Conservation (phyloP, 2,888 invertebrate species). For the Athrips mouffetella region DNA sequence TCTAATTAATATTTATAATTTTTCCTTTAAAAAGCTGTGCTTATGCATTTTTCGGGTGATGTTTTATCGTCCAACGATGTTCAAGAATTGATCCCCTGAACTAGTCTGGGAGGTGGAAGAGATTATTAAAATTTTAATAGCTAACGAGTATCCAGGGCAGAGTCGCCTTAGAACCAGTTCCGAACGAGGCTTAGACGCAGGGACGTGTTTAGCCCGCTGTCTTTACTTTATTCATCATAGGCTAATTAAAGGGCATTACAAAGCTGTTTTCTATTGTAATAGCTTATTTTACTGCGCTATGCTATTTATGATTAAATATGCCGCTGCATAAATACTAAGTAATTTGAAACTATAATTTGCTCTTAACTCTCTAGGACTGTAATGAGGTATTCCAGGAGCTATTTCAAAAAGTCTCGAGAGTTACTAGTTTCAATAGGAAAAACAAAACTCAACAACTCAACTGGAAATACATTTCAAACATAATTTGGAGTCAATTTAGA, state of each 20-base stretch:
- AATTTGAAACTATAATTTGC: background rate
- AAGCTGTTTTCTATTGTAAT: background rate
- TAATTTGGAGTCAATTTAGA: conserved; percentile 11
- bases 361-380: background rate
- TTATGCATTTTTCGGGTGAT: too few species aligned
- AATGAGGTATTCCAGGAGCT: background rate
- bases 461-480: conserved; percentile 14
- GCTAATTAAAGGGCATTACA: conserved; percentile 8
- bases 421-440: too few species aligned
- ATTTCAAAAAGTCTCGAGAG: background rate
- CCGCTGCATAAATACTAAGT: background rate
- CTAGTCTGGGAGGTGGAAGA: conserved; percentile 27
- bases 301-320: background rate
- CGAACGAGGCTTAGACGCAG: conserved; percentile 40
- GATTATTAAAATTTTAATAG: conserved; percentile 53
- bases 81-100: conserved; percentile 1
- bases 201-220: conserved; percentile 4
- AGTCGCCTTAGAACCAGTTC: conserved; percentile 47
- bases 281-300: background rate
- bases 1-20: too few species aligned
- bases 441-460: too few species aligned
- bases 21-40: too few species aligned
- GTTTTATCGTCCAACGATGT: too few species aligned
- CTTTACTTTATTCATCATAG: conserved; percentile 5
- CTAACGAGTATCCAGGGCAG: conserved; percentile 44